phyloP scores from a whole-genome alignment of 2,797 vertebrate species.

The Cheracebus regulus region DNA sequence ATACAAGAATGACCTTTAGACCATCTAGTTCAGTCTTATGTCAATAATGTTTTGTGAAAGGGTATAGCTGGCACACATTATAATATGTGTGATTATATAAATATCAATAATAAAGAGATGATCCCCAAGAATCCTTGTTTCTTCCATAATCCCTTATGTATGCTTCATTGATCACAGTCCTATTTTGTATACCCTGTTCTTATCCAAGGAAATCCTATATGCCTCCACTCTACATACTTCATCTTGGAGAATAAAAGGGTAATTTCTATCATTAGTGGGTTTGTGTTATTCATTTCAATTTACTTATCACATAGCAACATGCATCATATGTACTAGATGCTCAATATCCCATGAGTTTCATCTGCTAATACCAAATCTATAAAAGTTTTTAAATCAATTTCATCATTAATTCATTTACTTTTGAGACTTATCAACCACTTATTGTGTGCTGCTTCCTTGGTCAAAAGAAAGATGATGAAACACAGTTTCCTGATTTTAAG shows the following conservation, averaged over 20 bases:
- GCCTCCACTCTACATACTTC: accelerated
- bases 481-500: neutral
- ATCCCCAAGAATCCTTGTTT: neutral
- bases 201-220: neutral
- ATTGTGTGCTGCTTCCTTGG: neutral
- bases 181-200: neutral
- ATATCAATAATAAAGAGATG: neutral
- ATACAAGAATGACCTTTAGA: neutral
- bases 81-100: neutral
- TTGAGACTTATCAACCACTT: neutral
- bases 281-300: neutral
- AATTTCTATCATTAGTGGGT: neutral
- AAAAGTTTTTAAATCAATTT: neutral
- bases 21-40: neutral
- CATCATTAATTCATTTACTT: neutral
- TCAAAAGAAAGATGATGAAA: conserved; percentile 16
- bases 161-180: neutral
- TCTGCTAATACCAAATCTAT: neutral
- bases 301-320: neutral
- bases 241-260: neutral
- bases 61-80: neutral
- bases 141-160: neutral
- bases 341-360: neutral
- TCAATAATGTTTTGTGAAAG: neutral
- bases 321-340: neutral